Evolutionary conservation across 2,797 vertebrate genomes (phyloP).

Genomic region (Antrozous pallidus): DNA sequence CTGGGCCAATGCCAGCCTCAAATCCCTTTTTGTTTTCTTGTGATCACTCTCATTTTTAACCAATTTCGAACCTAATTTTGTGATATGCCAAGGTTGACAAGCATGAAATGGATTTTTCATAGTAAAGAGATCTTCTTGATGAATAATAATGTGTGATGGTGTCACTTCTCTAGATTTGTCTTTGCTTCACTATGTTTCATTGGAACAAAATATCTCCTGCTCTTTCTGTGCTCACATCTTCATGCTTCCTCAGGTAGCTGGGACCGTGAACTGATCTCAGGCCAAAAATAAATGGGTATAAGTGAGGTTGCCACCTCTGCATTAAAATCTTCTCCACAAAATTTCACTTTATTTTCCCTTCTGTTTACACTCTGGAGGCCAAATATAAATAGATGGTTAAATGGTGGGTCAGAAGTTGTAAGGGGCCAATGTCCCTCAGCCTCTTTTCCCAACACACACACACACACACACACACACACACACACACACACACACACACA

Average conservation of each 20-base stretch:
- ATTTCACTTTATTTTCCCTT: background rate
- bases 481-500: background rate
- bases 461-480: background rate
- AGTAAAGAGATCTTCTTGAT: conserved; percentile 44
- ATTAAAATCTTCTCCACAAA: background rate
- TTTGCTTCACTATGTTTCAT: background rate
- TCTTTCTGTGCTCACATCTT: background rate
- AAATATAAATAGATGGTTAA: background rate
- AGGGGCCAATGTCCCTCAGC: background rate
- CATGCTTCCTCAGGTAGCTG: background rate
- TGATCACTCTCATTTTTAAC: conserved; percentile 68
- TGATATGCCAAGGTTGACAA: conserved; percentile 71
- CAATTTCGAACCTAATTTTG: conserved; percentile 68
- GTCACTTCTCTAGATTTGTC: background rate
- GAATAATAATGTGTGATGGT: conserved; percentile 53
- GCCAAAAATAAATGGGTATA: background rate
- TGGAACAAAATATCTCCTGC: background rate
- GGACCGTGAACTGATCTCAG: background rate
- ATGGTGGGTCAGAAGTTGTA: background rate
- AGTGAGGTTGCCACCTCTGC: background rate
- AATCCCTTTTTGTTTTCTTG: conserved; percentile 64
- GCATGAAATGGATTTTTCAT: conserved; percentile 73
- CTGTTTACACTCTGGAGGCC: background rate
- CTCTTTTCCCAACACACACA: background rate
- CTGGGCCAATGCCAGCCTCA: conserved; percentile 50